Evolutionary conservation across 30 jellyfish, hydroid and myxozoan genomes (phyloP), one percentile per base, ranked within the genome.

Genomic region (Hydractinia symbiolongicarpus): DNA sequence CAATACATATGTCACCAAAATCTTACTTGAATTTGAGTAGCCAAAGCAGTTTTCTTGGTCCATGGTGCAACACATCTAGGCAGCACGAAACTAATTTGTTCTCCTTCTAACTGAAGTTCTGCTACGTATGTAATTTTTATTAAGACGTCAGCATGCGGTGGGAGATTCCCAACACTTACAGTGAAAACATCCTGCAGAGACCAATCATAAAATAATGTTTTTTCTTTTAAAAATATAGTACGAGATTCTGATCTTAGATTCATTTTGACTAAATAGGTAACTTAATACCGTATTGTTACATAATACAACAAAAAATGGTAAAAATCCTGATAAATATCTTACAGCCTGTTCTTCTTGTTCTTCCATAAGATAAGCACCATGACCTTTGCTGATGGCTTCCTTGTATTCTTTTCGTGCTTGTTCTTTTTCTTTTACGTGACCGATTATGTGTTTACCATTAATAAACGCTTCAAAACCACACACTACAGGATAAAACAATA

Each of bases 11-110:
- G 15, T 11, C 13, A 15, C 2, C n/a, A 3, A 53, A 8, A 76
- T 14, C 49, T 14, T 56, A 85, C 95, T 86, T 90, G 95, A 4
- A 83, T 81, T 14, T 54, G 57, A 5, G 78, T 73, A 71, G 55
- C 90, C 60, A 90, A 77, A 5, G 97, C 97, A 19, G 70, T 55
- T 50, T 90, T 87, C 21, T 90, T 86, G 14, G 78, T 64, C 97
- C 97, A 90, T 56, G 97, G 97, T 54, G 97, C 97, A 50, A 90
- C 94, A 11, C 96, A 79, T 9, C 95, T 95, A 14, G 97, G 97
- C n/a, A 90, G 76, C 40, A 83, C 55, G 57, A 90, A 90, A 70
- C 83, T 84, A 20, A 90, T 85, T 82, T 71, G 64, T 62, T 80
- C 97, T 9, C 90, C 97, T 51, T 90, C 97, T 9, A 90, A 67